Conservation (phyloP, 2,888 invertebrate species). For the Branchipolynoe longqiensis region DNA sequence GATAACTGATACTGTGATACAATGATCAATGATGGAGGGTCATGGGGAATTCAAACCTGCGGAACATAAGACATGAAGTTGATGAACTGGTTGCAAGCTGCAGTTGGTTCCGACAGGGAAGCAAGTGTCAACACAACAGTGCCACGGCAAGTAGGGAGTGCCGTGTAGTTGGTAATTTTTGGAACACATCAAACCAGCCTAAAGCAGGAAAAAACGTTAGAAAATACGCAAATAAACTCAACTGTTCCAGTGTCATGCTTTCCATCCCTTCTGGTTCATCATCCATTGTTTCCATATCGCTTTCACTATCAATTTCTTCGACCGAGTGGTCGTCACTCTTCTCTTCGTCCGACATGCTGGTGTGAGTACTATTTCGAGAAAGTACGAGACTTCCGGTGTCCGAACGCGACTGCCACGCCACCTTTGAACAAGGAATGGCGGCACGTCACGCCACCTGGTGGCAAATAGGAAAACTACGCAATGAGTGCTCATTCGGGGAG, state of each 20-base stretch:
- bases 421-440: no score
- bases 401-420: no score
- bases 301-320: slow-evolving; percentile 54
- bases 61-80: no score
- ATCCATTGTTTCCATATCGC: slow-evolving; percentile 59
- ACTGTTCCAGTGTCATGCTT: slow-evolving; percentile 68
- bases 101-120: neutral
- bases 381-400: slow-evolving; percentile 52
- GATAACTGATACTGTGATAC: no score
- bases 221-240: slow-evolving; percentile 59
- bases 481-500: no score
- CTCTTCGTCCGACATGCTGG: slow-evolving; percentile 59
- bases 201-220: neutral
- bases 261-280: slow-evolving; percentile 59
- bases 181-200: neutral
- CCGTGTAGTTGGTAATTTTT: neutral
- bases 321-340: slow-evolving; percentile 11
- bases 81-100: no score
- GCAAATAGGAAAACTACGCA: no score
- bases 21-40: no score
- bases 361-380: slow-evolving; percentile 11
- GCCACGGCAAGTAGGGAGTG: no score
- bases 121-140: neutral
- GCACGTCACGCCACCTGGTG: no score
- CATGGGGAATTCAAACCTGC: neutral